Base-by-base conservation (phyloP, 2,888 invertebrate species). In the Spisula solida region DNA sequence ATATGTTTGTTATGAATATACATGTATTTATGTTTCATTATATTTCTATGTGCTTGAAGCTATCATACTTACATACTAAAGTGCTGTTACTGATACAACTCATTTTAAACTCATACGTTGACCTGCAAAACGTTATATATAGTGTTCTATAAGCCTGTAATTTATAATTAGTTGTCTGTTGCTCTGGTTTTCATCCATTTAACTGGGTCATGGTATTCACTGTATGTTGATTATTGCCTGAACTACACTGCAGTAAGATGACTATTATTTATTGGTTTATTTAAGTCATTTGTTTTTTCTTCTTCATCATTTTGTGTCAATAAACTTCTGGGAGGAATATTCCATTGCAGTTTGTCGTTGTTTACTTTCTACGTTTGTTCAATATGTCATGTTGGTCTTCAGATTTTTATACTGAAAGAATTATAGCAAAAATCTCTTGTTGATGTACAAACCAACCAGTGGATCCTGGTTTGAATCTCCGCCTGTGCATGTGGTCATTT, bases 291-390 rank as follows among this genome's bases (percentile, higher is more conserved):
- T 75, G 16, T 25, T 75, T 75, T 75, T 75, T 60, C 25, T 75
- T 75, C 75, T 82, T 83, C 83, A 83, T 83, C 34, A 83, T 83
- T 83, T 85, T 82, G 85, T 88, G 85, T 85, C 88, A 88, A 88
- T 88, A 88, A 88, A 88, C 75, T 31, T 25, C 25, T 75, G 34
- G 31, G 41, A 75, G 18, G 75, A 31, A 34, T 75, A 75, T 75
- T 75, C 34, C 75, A 75, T 66, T 25, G 25, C 60, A 66, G n/a
- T 25, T 66, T 66, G n/a, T 34, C 4, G 8, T 31, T 75, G 75
- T 75, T 75, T 34, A 1, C 25, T 75, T 75, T 75, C 75, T 34
- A 4, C 18, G 10, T 66, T 25, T 66, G 25, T 2, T 60, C 18
- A 20, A n/a, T 20, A 60, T 60, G n/a, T 66, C 25, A n/a, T 66